Conservation (phyloP, 1,140 invertebrate genomes). For the Cyphomyrmex costatus region DNA sequence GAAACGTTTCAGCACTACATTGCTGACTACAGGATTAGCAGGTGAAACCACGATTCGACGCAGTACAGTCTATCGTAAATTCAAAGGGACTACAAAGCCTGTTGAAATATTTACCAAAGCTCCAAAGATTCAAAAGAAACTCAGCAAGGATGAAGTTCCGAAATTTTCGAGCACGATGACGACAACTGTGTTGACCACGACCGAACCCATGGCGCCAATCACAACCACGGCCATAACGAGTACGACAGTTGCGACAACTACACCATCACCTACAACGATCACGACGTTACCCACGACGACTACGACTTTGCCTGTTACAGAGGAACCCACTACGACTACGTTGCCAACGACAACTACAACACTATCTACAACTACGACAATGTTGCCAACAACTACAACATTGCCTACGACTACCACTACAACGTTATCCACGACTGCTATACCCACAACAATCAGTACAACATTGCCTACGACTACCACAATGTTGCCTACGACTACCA, state of each 20-base stretch:
- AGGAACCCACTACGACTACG: too few species aligned
- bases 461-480: not conserved
- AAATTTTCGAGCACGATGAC: not conserved
- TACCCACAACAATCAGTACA: not conserved
- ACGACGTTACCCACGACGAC: slow-evolving; percentile 5
- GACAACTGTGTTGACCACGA: not conserved
- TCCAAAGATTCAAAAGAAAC: not conserved
- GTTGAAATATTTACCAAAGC: not conserved
- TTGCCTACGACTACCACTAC: not conserved
- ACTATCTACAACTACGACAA: not conserved
- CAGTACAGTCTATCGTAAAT: not conserved
- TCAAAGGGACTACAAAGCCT: not conserved
- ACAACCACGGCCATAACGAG: not conserved
- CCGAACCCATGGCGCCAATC: not conserved
- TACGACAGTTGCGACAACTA: not conserved
- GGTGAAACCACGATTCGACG: not conserved
- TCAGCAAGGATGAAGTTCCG: not conserved
- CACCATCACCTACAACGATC: not conserved
- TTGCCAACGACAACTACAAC: not conserved
- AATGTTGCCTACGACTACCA: not conserved
- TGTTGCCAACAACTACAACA: not conserved
- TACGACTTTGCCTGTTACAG: not conserved
- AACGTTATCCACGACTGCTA: not conserved
- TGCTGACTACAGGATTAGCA: not conserved
- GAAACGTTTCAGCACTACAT: not conserved